A percentile compares a stretch with the other conserved stretches of the same genome.
These are phyloP conservation scores for Coregonus sp. DNA, from an alignment of 2,797 vertebrate genomes.

Conservation along the genomic window DNA sequence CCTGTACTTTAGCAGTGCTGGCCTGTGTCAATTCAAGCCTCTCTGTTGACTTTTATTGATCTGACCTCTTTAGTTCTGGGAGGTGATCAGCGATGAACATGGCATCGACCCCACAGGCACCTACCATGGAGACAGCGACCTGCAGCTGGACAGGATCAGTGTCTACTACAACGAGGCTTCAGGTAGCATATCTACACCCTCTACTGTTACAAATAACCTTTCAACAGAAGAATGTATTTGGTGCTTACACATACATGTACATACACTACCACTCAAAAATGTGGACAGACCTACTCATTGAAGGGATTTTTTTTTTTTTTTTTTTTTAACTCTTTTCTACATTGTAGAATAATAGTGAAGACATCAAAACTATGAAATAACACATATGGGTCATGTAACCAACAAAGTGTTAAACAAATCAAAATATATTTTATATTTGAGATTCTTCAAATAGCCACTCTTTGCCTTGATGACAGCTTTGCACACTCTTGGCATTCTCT, in stretches of 20 bases:
- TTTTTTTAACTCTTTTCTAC: no score
- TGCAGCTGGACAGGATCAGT: conserved; percentile 75
- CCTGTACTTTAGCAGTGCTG: no score
- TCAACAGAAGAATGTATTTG: neutral
- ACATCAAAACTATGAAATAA: no score
- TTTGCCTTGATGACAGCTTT: no score
- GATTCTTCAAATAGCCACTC: no score
- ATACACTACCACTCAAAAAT: neutral
- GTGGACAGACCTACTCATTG: no score
- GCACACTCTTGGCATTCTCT: no score
- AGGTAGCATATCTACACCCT: conserved; percentile 30
- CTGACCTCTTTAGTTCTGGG: conserved; percentile 61
- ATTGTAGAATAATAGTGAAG: no score
- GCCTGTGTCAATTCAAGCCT: neutral
- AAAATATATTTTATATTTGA: no score
- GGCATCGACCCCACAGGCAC: conserved; percentile 74
- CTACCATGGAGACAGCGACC: conserved; percentile 69
- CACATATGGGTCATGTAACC: no score
- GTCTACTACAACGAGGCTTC: conserved; percentile 73
- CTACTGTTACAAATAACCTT: neutral
- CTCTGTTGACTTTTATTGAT: neutral
- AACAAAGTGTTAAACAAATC: no score
- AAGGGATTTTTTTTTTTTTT: no score
- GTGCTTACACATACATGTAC: neutral
- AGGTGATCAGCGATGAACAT: conserved; percentile 74